phyloP scores from a whole-genome alignment of 2,797 vertebrate species.

The Heterohyrax brucei region DNA sequence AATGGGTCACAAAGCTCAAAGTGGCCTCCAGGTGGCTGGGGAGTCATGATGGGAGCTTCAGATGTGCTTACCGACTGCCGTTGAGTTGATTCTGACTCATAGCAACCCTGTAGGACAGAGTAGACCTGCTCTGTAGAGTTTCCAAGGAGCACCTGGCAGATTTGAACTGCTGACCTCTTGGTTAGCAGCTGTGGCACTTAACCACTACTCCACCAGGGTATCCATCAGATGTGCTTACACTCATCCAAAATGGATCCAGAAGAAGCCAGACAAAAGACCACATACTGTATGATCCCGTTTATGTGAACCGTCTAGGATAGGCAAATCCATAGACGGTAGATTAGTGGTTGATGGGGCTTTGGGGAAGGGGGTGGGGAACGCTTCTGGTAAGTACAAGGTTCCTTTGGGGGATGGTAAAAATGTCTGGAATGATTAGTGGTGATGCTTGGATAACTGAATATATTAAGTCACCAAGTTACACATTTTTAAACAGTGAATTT shows the following conservation, averaged over 20 bases:
- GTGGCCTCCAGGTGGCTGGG: neutral
- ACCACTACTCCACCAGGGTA: too few relatives aligned
- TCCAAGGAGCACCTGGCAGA: too few relatives aligned
- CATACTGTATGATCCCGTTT: neutral
- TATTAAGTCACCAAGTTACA: neutral
- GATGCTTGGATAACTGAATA: neutral
- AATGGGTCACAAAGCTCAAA: neutral
- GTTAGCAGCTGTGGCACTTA: too few relatives aligned
- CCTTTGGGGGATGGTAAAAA: neutral
- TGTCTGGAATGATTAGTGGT: constrained; percentile 33
- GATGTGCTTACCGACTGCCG: neutral
- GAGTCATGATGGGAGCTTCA: neutral
- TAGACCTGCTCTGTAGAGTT: too few relatives aligned
- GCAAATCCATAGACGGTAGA: neutral
- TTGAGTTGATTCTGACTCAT: too few relatives aligned
- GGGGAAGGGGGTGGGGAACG: neutral
- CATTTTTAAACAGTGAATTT: constrained; percentile 30
- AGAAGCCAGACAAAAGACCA: neutral
- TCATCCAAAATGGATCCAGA: neutral
- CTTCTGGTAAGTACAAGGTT: neutral
- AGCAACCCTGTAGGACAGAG: too few relatives aligned
- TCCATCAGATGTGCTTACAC: too few relatives aligned
- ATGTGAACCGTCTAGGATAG: neutral
- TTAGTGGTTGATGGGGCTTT: neutral
- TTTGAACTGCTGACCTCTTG: too few relatives aligned